phyloP scores from a whole-genome alignment of 2,797 vertebrate species.

The Chrysocyon brachyurus region DNA sequence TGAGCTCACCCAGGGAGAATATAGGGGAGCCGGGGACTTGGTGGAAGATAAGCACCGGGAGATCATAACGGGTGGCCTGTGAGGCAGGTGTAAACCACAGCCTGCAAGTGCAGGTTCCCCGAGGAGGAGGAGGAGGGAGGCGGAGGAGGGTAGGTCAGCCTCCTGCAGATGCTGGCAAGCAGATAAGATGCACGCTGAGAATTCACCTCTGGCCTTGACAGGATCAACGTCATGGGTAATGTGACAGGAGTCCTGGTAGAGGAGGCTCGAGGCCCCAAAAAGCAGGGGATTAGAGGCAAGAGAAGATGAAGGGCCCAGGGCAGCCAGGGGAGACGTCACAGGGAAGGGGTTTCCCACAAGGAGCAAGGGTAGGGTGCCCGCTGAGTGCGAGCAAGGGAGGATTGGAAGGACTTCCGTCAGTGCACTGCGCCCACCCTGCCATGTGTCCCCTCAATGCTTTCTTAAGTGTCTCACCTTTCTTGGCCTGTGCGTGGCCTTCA shows the following conservation, averaged over 20 bases:
- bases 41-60: not conserved
- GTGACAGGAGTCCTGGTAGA: too few species aligned
- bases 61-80: not conserved
- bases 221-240: rapidly evolving
- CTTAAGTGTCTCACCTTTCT: not conserved
- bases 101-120: too few species aligned
- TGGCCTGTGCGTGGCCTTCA: not conserved
- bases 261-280: too few species aligned
- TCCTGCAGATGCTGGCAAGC: too few species aligned
- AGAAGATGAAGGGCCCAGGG: not conserved
- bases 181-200: not conserved
- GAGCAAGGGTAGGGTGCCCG: not conserved
- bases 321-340: not conserved
- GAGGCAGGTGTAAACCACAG: not conserved
- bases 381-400: rapidly evolving
- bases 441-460: not conserved
- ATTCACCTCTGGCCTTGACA: not conserved
- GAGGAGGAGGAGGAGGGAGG: not conserved
- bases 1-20: not conserved
- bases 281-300: too few species aligned
- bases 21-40: not conserved
- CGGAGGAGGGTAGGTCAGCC: not conserved
- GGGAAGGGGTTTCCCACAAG: not conserved
- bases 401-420: too few species aligned
- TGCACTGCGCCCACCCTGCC: not conserved